phyloP scores from a whole-genome alignment of 2,797 vertebrate genomes.

The Hippopotamyrus pictus region DNA sequence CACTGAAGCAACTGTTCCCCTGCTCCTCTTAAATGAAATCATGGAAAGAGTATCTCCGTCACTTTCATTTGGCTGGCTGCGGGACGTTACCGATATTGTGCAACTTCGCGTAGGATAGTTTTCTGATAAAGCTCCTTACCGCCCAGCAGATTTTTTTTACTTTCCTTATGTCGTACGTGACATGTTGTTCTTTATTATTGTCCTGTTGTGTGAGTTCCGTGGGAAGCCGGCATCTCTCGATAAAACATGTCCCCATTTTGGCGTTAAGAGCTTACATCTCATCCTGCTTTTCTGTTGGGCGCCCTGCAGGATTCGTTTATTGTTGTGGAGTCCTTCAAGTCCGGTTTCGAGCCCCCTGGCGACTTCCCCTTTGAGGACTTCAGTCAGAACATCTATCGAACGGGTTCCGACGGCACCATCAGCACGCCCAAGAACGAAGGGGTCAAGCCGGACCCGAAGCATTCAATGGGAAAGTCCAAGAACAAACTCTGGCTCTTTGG shows the following conservation, averaged over 20 bases:
- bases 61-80: not conserved
- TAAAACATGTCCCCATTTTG: not conserved
- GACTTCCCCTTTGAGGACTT: slow-evolving; percentile 98
- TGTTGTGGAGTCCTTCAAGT: slow-evolving; percentile 96
- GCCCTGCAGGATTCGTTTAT: slow-evolving; percentile 78
- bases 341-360: slow-evolving; percentile 87
- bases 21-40: slow-evolving; percentile 16
- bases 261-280: not conserved
- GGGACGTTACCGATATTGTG: not conserved
- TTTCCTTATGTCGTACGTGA: not conserved
- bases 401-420: slow-evolving; percentile 90
- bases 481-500: slow-evolving; percentile 99
- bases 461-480: slow-evolving; percentile 79
- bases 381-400: slow-evolving; percentile 91
- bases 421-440: slow-evolving; percentile 78
- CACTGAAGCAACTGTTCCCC: slow-evolving; percentile 16
- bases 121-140: not conserved
- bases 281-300: not conserved
- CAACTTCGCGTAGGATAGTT: not conserved
- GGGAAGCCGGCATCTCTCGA: not conserved
- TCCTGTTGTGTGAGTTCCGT: not conserved
- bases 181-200: not conserved
- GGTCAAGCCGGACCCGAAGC: slow-evolving; percentile 78
- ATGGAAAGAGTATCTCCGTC: not conserved
- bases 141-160: not conserved